These are phyloP conservation scores for Stegostoma tigrinum DNA, from an alignment of 2,113 vertebrate genomes.

Conservation along the genomic window DNA sequence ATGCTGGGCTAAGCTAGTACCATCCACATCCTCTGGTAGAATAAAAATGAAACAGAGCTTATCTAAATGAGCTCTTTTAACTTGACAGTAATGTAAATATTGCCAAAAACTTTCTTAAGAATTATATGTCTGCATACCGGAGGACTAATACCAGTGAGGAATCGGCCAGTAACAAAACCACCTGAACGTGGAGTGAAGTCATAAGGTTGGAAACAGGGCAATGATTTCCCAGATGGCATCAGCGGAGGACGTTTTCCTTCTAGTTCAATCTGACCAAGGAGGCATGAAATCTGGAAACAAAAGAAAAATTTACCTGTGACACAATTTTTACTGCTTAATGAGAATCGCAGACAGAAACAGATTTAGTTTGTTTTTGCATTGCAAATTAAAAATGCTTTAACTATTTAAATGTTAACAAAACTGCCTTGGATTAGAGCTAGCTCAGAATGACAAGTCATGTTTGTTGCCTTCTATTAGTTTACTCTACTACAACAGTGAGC, in stretches of 20 bases:
- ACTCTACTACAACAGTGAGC: not conserved
- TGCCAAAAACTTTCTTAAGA: not conserved
- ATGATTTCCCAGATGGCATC: conserved; percentile 92
- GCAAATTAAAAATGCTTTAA: not conserved
- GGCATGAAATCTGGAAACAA: conserved; percentile 78
- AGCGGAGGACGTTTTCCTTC: conserved; percentile 88
- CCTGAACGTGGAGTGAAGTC: conserved; percentile 79
- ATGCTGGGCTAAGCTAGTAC: too few species aligned
- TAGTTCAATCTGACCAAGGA: conserved; percentile 92
- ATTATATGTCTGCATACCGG: conserved; percentile 58
- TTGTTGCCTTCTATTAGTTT: not conserved
- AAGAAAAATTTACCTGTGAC: not conserved
- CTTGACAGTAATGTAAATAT: too few species aligned
- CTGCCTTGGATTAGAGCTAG: not conserved
- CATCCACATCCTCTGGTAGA: too few species aligned
- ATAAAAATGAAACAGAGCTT: too few species aligned
- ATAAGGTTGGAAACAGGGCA: conserved; percentile 90
- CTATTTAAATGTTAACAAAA: not conserved
- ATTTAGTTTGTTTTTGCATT: not conserved
- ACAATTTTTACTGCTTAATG: not conserved
- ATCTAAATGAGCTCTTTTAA: not conserved
- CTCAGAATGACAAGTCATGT: not conserved
- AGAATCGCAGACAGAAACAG: not conserved
- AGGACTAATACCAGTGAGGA: conserved; percentile 91
- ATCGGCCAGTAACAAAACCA: conserved; percentile 88